Percentiles rank a stretch among this genome's conserved stretches.
These are phyloP conservation scores for Pedetes capensis DNA, from an alignment of 2,113 vertebrate genomes.

Conservation along the genomic window DNA sequence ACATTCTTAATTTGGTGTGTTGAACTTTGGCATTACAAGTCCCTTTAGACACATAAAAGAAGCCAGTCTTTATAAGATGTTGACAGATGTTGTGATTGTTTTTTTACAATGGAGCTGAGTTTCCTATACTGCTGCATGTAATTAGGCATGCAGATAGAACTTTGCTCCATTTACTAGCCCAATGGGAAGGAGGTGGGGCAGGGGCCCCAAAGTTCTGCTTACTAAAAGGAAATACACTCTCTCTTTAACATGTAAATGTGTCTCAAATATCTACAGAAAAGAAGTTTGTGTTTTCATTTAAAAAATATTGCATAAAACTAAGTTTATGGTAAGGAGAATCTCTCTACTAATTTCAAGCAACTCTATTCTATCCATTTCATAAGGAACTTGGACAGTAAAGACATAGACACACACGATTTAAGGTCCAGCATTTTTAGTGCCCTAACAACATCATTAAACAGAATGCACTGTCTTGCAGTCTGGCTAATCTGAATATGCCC, in stretches of 20 bases:
- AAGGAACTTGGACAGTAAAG: not conserved
- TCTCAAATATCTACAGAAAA: constrained; percentile 19
- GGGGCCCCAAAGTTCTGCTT: not conserved
- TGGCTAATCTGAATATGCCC: not conserved
- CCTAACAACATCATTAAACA: not conserved
- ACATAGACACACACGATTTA: not conserved
- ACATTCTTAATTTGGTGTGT: constrained; percentile 60
- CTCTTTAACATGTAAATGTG: constrained; percentile 25
- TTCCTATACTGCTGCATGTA: constrained; percentile 43
- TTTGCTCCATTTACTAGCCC: constrained; percentile 45
- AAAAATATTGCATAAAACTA: not conserved
- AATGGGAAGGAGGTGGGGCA: constrained; percentile 4
- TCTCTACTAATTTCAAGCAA: constrained; percentile 5
- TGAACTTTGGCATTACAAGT: constrained; percentile 47
- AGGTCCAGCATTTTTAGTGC: constrained; percentile 12
- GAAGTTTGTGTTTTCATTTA: not conserved
- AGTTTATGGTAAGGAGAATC: not conserved
- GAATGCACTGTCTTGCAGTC: not conserved
- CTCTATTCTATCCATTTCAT: not conserved
- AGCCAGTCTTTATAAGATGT: constrained; percentile 59
- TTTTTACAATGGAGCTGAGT: constrained; percentile 36
- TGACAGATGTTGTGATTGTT: constrained; percentile 62
- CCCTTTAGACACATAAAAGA: constrained; percentile 60
- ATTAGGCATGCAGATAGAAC: constrained; percentile 52
- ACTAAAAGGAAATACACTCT: not conserved